phyloP scores from a whole-genome alignment of 2,113 vertebrate genomes.

The Vombatus ursinus region DNA sequence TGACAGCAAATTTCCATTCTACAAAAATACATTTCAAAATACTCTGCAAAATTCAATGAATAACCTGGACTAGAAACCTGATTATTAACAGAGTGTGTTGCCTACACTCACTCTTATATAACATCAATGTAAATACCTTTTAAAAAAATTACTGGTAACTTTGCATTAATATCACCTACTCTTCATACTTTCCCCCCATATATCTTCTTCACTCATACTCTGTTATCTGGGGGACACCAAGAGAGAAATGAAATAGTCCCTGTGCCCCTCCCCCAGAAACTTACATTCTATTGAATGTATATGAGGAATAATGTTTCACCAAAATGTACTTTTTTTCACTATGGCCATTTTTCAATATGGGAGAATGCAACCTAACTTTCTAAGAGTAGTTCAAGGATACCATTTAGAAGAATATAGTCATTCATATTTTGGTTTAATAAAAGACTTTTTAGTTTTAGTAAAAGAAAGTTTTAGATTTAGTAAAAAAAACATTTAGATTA shows the following conservation, averaged over 20 bases:
- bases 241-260: background rate
- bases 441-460: background rate
- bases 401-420: background rate
- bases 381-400: background rate
- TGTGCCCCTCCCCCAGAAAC: too few species aligned
- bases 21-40: too few species aligned
- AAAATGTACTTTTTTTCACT: slow-evolving; percentile 36
- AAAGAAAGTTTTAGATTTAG: background rate
- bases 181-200: background rate
- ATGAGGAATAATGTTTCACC: background rate
- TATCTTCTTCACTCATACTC: background rate
- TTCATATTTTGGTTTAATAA: background rate
- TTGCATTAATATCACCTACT: background rate
- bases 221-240: background rate
- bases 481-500: background rate
- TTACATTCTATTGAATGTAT: background rate
- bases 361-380: background rate
- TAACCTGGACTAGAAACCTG: too few species aligned
- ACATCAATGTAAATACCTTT: background rate
- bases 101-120: too few species aligned
- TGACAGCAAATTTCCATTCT: too few species aligned
- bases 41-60: too few species aligned
- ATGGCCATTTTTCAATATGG: background rate
- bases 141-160: background rate
- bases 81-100: too few species aligned